Evolutionary conservation across 2,797 vertebrate genomes (phyloP).

Genomic region (Sebastes flavidus): DNA sequence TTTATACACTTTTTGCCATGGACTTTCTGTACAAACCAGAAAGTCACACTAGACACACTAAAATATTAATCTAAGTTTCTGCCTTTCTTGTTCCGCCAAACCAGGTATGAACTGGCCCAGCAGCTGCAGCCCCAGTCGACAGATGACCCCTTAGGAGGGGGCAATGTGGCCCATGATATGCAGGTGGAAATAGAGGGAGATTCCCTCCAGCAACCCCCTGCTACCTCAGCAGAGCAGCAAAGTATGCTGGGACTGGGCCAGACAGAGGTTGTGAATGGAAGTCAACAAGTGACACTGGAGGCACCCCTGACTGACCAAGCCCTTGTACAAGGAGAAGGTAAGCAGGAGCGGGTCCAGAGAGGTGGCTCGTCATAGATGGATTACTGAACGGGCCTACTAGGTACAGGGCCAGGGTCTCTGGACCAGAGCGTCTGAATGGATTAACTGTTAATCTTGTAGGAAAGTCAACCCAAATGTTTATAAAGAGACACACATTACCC

Average conservation of each 20-base stretch:
- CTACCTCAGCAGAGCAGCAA: slow-evolving; percentile 82
- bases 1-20: neutral
- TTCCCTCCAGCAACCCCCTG: slow-evolving; percentile 80
- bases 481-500: neutral
- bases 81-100: neutral
- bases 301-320: slow-evolving; percentile 85
- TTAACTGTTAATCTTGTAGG: neutral
- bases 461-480: neutral
- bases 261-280: slow-evolving; percentile 85
- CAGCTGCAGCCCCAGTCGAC: slow-evolving; percentile 88
- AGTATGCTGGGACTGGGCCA: slow-evolving; percentile 89
- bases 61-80: neutral
- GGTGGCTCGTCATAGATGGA: neutral
- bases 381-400: neutral
- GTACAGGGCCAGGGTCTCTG: too few relatives aligned
- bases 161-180: slow-evolving; percentile 85
- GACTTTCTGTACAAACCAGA: neutral
- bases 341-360: neutral
- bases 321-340: slow-evolving; percentile 90
- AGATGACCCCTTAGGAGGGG: slow-evolving; percentile 85
- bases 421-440: neutral
- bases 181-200: slow-evolving; percentile 89
- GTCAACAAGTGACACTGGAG: slow-evolving; percentile 86
- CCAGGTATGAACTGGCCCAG: slow-evolving; percentile 94
- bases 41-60: neutral